Evolutionary conservation across 2,113 vertebrate genomes (phyloP).

Genomic region (Hyperopisus bebe): DNA sequence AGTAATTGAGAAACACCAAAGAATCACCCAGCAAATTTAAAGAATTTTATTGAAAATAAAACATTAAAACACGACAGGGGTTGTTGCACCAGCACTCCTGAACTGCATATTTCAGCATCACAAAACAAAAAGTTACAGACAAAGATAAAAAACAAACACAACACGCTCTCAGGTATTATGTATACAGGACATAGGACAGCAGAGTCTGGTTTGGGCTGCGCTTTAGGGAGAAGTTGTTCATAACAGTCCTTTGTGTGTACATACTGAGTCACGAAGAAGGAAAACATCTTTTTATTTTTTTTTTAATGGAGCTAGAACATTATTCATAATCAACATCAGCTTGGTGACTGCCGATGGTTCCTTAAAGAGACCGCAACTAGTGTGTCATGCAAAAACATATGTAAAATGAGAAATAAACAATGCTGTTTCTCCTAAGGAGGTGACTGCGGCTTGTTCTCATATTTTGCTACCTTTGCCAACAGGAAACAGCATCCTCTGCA

Average conservation of each 20-base stretch:
- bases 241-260: neutral
- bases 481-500: constrained; percentile 1
- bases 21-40: neutral
- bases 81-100: constrained; percentile 10
- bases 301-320: neutral
- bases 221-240: neutral
- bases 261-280: neutral
- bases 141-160: constrained; percentile 6
- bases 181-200: neutral
- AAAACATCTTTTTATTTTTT: too few species aligned
- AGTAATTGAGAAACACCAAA: neutral
- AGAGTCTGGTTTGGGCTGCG: neutral
- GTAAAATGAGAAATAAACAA: neutral
- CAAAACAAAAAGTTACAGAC: neutral
- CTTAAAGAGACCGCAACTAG: neutral
- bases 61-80: constrained; percentile 8
- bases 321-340: neutral
- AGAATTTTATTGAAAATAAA: constrained; percentile 22
- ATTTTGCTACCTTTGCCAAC: neutral
- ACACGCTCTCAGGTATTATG: neutral
- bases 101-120: constrained; percentile 19
- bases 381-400: neutral
- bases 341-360: neutral
- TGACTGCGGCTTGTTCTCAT: neutral
- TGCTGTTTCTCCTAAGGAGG: too few species aligned